Evolutionary conservation across 2,113 vertebrate species (phyloP), one percentile per base, ranked within the genome.

Genomic region (Pteropus alecto): DNA sequence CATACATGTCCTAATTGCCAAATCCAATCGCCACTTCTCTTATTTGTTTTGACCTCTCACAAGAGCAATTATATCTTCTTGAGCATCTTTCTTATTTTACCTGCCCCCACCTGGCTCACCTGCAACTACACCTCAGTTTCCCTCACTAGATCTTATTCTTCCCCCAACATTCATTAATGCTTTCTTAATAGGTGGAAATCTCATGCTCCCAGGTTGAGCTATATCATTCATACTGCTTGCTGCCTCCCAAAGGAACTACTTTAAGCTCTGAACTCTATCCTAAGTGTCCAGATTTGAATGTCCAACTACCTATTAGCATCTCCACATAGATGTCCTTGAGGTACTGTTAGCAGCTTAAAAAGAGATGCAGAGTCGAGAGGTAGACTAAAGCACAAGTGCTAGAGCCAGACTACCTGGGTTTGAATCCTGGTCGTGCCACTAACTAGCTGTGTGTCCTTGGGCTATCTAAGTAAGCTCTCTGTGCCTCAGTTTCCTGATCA

Each of bases 131-230:
- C 41, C 28, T 41, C 35, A 8, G 9, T 11, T 38, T 67, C 30
- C 14, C 51, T 87, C 3, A 0, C 18, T 46, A 13, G 14, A 4
- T 63, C 46, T 9, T 13, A 13, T 63, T 71, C 68, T 43, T 87
- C 58, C 46, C 28, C 6, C 15, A 22, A 3, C 16, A 2, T 26
- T 38, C 35, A 15, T 18, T 16, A n/a, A 35, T 0, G 2, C 24
- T 92, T 84, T 30, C 65, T 78, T 30, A 22, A 0, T 10, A 8
- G 26, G 9, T n/a, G 3, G 60, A 15, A 51, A 18, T 70, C 24
- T 6, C 67, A 5, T 2, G 41, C 68, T 46, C 46, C 21, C 12
- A 41, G 51, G 22, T 6, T 12, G 28, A 84, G 30, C 7, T 65
- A 16, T 14, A 7, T 19, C 56, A 16, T 54, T 35, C n/a, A 12